Conservation (phyloP, 2,888 invertebrate species). For the Teinopalpus imperialis region DNA sequence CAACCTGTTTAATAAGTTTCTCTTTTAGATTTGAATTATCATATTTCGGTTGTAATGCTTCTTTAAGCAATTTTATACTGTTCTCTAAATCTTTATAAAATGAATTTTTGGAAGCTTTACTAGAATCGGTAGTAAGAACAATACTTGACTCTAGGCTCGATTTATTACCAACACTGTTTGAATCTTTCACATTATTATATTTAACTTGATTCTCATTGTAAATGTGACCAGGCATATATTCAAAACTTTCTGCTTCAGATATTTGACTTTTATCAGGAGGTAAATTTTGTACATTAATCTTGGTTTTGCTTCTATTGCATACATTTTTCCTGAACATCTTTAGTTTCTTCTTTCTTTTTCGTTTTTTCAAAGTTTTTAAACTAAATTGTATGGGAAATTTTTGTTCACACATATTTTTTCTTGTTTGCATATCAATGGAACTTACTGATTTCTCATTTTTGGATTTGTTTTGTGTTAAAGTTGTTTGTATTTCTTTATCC, state of each 20-base stretch:
- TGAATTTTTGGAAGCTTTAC: constrained; percentile 62
- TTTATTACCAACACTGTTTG: constrained; percentile 55
- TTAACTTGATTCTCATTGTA: constrained; percentile 77
- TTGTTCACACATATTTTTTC: constrained; percentile 31
- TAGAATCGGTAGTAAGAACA: constrained; percentile 63
- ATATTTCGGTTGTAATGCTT: constrained; percentile 81
- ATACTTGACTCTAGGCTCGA: constrained; percentile 73
- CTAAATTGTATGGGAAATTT: constrained; percentile 59
- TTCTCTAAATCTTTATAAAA: constrained; percentile 83
- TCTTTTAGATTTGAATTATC: constrained; percentile 83
- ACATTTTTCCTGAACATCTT: constrained; percentile 44
- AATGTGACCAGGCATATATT: constrained; percentile 83
- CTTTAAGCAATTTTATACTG: constrained; percentile 82
- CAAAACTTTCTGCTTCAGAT: constrained; percentile 85
- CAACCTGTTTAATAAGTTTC: constrained; percentile 84
- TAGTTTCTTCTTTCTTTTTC: constrained; percentile 50
- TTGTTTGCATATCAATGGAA: constrained; percentile 30
- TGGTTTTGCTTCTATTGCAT: constrained; percentile 39
- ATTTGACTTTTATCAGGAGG: constrained; percentile 57
- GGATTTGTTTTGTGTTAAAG: constrained; percentile 38
- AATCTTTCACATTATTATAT: constrained; percentile 33
- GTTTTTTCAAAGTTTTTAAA: constrained; percentile 58
- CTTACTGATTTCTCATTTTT: constrained; percentile 36
- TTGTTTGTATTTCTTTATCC: constrained; percentile 70
- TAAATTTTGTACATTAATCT: constrained; percentile 40